phyloP scores from a whole-genome alignment of 1,140 invertebrate species.

The Doryteuthis pealeii region DNA sequence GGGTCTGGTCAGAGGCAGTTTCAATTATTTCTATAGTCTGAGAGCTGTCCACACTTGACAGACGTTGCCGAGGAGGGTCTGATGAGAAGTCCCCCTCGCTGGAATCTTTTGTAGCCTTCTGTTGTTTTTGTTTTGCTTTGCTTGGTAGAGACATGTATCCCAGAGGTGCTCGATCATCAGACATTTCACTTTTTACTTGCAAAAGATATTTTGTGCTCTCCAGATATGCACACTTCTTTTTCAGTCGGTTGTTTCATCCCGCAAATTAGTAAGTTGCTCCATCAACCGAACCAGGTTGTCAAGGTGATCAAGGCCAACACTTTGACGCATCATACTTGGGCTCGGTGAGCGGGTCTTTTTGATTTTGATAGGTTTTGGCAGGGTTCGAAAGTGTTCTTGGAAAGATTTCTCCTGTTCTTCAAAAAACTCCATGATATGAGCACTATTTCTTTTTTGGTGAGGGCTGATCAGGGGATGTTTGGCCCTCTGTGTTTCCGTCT shows the following conservation, averaged over 20 bases:
- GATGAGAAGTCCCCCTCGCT: neutral
- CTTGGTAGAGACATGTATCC: conserved; percentile 39
- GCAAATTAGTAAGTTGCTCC: conserved; percentile 73
- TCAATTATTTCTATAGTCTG: conserved; percentile 40
- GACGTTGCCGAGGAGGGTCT: conserved; percentile 30
- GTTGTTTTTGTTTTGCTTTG: conserved; percentile 31
- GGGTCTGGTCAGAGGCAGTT: conserved; percentile 42
- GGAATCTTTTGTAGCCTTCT: conserved; percentile 21
- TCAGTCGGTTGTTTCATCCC: conserved; percentile 72
- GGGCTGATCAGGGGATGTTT: neutral
- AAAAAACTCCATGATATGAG: conserved; percentile 49
- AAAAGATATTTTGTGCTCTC: conserved; percentile 73
- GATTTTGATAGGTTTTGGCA: conserved; percentile 21
- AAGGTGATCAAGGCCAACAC: conserved; percentile 71
- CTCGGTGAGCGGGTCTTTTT: conserved; percentile 43
- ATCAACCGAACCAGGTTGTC: conserved; percentile 75
- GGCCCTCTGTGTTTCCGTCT: neutral
- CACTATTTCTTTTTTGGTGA: conserved; percentile 28
- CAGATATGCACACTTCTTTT: conserved; percentile 71
- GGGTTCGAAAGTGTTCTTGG: conserved; percentile 26
- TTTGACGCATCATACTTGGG: conserved; percentile 42
- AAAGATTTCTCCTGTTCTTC: conserved; percentile 45
- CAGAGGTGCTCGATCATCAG: conserved; percentile 32
- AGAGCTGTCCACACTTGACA: conserved; percentile 48
- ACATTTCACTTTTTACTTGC: conserved; percentile 44